Conservation (phyloP, 1,140 invertebrate genomes). For the Samia ricini region DNA sequence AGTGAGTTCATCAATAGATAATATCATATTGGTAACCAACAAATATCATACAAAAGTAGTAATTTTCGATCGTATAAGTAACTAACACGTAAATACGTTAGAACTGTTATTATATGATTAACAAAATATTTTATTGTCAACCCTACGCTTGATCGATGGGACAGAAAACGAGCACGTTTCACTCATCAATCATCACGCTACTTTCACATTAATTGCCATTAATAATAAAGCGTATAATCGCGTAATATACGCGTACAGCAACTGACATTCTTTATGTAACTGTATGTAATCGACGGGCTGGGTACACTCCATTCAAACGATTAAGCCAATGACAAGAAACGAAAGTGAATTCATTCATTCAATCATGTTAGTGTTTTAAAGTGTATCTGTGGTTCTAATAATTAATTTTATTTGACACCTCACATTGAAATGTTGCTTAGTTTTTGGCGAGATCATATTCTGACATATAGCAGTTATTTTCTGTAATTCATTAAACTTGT, state of each 20-base stretch:
- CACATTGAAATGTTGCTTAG: not conserved
- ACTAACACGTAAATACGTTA: too few relatives aligned
- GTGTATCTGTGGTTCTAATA: too few relatives aligned
- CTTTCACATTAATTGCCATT: slow-evolving; percentile 46
- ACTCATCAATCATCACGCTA: slow-evolving; percentile 37
- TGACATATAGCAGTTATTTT: too few relatives aligned
- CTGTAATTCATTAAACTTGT: too few relatives aligned
- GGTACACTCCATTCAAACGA: slow-evolving; percentile 6
- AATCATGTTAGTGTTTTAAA: not conserved
- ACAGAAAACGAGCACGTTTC: slow-evolving; percentile 22
- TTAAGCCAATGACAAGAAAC: slow-evolving; percentile 19
- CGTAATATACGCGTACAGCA: slow-evolving; percentile 12
- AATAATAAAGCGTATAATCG: slow-evolving; percentile 43
- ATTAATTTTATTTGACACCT: not conserved
- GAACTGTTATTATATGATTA: too few relatives aligned
- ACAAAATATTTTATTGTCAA: not conserved
- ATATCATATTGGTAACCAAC: too few relatives aligned
- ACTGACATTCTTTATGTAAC: slow-evolving; percentile 23
- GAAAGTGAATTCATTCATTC: slow-evolving; percentile 13
- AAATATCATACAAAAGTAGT: too few relatives aligned
- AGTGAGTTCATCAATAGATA: too few relatives aligned
- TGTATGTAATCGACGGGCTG: slow-evolving; percentile 19
- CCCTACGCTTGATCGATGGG: slow-evolving; percentile 11
- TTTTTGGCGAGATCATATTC: too few relatives aligned
- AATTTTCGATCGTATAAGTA: too few relatives aligned